Base-by-base conservation (phyloP, 2,113 vertebrate species). In the Neogale vison region DNA sequence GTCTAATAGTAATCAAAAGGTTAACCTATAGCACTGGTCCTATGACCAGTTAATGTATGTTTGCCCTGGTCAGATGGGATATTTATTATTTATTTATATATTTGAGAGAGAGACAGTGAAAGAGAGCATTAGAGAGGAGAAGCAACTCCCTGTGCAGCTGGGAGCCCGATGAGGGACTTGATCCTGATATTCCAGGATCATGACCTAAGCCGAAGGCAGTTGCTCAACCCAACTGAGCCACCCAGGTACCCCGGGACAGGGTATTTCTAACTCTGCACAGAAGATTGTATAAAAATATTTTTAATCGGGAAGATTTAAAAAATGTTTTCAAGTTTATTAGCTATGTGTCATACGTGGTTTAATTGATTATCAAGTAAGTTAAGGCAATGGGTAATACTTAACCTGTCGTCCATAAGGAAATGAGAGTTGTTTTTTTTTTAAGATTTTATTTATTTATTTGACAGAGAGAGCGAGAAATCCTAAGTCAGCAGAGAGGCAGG, bases 271-370 rank as follows among this genome's bases (percentile, higher is more conserved):
- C 61, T 80, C 12, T 29, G 39, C 3, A 15, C 4, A 93, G 47
- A 95, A 82, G 4, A 87, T 81, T 77, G 8, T n/a, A 39, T 82
- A 31, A 91, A 39, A 79, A 50, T 61, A 15, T 90, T 88, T 83
- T 83, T 86, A 34, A 81, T 90, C 12, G 45, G 31, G 61, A 79
- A 50, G 36, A 31, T 24, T 77, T 95, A 86, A 77, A 96, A 81
- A 95, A 61, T 29, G 57, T 77, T 93, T 94, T 93, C 34, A 74
- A 77, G 80, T 50, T 23, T 82, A 55, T 92, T 92, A 93, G 69
- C 55, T 81, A 69, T 83, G 80, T 76, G 34, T 84, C 34, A 74
- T 69, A 57, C 17, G 9, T 52, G 80, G 24, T 69, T 89, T 88
- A 80, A 74, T 45, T 81, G 63, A 74, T 94, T 63, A 79, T 23